These are phyloP conservation scores for Calidris pugnax DNA, from an alignment of 2,113 vertebrate genomes.

Conservation along the genomic window DNA sequence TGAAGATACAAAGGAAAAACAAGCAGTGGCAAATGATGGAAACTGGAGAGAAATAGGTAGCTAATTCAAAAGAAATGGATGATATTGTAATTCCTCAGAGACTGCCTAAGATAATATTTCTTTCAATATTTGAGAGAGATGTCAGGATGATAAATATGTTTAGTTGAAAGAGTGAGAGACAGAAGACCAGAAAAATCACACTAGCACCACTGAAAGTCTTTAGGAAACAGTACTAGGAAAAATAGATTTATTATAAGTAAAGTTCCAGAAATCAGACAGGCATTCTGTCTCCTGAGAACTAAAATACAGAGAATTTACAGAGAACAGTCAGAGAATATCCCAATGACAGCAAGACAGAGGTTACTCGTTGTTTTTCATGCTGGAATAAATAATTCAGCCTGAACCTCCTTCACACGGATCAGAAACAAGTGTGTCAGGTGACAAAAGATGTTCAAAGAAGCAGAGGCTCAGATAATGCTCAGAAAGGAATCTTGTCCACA, in stretches of 20 bases:
- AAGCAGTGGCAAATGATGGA: background rate
- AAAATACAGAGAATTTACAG: background rate
- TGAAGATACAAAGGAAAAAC: background rate
- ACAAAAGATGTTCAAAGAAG: background rate
- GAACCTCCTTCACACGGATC: fast-evolving
- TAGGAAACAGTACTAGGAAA: background rate
- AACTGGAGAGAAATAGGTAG: background rate
- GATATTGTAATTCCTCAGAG: background rate
- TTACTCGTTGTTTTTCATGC: background rate
- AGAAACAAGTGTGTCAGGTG: background rate
- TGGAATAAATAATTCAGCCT: conserved; percentile 4
- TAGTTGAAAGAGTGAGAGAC: background rate
- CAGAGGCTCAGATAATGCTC: background rate
- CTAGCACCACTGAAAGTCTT: background rate
- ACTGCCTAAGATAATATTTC: background rate
- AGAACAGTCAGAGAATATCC: background rate
- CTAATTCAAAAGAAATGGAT: background rate
- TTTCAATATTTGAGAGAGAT: background rate
- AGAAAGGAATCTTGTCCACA: background rate
- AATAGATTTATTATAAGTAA: background rate
- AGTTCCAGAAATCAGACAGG: background rate
- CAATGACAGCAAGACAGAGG: background rate
- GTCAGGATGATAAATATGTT: background rate
- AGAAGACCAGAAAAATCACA: background rate
- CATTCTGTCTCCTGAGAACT: background rate